Conservation (phyloP, 1,140 invertebrate genomes). For the Psilanteris sp. region DNA sequence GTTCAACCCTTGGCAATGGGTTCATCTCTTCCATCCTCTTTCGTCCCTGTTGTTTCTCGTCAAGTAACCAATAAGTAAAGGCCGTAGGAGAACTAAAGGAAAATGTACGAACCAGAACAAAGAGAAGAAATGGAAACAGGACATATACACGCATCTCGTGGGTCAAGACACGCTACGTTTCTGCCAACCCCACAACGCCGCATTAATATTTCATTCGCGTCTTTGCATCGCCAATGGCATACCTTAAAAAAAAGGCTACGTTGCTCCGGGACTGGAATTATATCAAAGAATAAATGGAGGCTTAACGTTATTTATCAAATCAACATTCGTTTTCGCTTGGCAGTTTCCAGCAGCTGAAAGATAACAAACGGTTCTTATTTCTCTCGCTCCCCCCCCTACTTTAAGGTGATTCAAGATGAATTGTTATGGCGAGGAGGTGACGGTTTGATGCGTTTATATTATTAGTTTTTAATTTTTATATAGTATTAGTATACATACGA, state of each 20-base stretch:
- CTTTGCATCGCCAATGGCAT: constrained; percentile 69
- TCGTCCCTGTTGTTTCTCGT: constrained; percentile 37
- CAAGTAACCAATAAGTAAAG: constrained; percentile 77
- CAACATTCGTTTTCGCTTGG: constrained; percentile 5
- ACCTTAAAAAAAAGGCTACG: constrained; percentile 37
- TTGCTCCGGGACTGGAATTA: constrained; percentile 18
- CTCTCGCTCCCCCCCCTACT: too few species aligned
- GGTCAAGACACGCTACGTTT: constrained; percentile 48
- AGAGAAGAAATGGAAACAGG: constrained; percentile 50
- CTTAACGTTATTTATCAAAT: constrained; percentile 43
- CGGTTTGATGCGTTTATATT: too few species aligned
- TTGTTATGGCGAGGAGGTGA: too few species aligned
- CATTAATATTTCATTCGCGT: constrained; percentile 76
- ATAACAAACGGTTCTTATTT: too few species aligned
- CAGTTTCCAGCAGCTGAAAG: not conserved
- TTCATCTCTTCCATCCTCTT: constrained; percentile 40
- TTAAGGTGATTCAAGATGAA: too few species aligned
- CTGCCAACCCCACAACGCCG: constrained; percentile 65
- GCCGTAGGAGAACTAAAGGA: constrained; percentile 39
- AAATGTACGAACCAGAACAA: constrained; percentile 45
- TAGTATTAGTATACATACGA: too few species aligned
- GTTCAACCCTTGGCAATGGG: constrained; percentile 49
- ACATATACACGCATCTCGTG: constrained; percentile 58
- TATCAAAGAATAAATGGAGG: constrained; percentile 36
- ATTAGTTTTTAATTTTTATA: too few species aligned